Base-by-base conservation (phyloP, 2,797 vertebrate genomes). In the Pteronotus mesoamericanus region DNA sequence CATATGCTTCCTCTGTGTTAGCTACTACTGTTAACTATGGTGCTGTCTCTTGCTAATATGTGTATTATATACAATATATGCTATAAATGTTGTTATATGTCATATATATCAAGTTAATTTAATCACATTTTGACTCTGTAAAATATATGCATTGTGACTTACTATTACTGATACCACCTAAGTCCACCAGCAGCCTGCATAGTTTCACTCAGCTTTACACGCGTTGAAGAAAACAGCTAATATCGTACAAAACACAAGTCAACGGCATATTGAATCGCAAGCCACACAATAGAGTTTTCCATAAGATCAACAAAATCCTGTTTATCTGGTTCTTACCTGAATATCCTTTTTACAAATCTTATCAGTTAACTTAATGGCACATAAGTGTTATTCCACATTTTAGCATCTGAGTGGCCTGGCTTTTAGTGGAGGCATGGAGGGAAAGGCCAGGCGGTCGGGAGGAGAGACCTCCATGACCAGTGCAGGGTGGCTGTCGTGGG, bases 81-180 rank as follows among this genome's bases (percentile, higher is more conserved):
- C n/a, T n/a, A 51, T 14, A 53, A 77, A 14, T 53, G 6, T 77
- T 34, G 19, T 77, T 24, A 53, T 78, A n/a, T 51, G 51, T 24
- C 64, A n/a, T 39, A 32, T 68, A 59, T 72, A 48, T n/a, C 10
- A 80, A 77, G 59, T 88, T 57, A 71, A 82, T 72, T 64, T 55
- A 53, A 74, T 66, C 34, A 46, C 24, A 57, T 57, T 87, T 69
- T 96, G 77, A 85, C 53, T n/a, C 22, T 66, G 77, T 77, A 53
- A 77, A 88, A 87, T 85, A 72, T 14, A 53, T n/a, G n/a, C 34
- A 83, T 19, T 34, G 15, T 79, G 86, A 79, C 32, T 42, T 14
- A 18, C 44, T 61, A 9, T 48, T 10, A 55, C 11, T 19, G 32
- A 85, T 26, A 6, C 37, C 6, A 16, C 72, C 66, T 37, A 39